Conservation (phyloP, 92 coral and sea anemone genomes). For the Palythoa grandiflora region DNA sequence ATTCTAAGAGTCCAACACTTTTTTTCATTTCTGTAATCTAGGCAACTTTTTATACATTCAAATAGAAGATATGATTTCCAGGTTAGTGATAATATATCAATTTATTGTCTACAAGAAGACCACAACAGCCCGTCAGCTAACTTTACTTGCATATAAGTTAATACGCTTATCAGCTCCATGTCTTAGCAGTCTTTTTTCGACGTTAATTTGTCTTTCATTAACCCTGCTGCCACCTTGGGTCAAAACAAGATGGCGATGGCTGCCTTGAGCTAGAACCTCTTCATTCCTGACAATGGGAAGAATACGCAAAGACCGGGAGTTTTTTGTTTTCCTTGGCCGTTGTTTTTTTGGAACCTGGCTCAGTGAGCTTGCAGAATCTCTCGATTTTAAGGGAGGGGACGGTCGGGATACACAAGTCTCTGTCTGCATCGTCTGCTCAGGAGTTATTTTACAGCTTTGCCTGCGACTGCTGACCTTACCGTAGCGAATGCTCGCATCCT, state of each 20-base stretch:
- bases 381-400: neutral
- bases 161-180: neutral
- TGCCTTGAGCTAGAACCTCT: constrained; percentile 35
- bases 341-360: neutral
- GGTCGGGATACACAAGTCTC: neutral
- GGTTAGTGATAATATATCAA: no score
- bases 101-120: neutral
- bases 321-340: neutral
- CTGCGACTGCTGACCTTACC: constrained; percentile 1
- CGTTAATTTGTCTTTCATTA: constrained; percentile 31
- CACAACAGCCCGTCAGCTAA: neutral
- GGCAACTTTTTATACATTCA: no score
- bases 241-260: constrained; percentile 21
- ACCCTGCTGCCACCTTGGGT: constrained; percentile 45
- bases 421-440: constrained; percentile 5
- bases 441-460: neutral
- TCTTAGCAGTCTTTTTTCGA: constrained; percentile 20
- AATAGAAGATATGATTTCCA: neutral
- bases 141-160: constrained; percentile 10
- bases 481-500: neutral
- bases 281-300: constrained; percentile 37
- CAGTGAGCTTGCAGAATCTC: neutral
- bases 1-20: no score
- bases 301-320: constrained; percentile 11
- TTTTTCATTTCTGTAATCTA: no score